A percentile compares a stretch with the other conserved stretches of the same genome.
Conservation (phyloP, 2,888 invertebrate genomes). For the Pasiphila rectangulata region DNA sequence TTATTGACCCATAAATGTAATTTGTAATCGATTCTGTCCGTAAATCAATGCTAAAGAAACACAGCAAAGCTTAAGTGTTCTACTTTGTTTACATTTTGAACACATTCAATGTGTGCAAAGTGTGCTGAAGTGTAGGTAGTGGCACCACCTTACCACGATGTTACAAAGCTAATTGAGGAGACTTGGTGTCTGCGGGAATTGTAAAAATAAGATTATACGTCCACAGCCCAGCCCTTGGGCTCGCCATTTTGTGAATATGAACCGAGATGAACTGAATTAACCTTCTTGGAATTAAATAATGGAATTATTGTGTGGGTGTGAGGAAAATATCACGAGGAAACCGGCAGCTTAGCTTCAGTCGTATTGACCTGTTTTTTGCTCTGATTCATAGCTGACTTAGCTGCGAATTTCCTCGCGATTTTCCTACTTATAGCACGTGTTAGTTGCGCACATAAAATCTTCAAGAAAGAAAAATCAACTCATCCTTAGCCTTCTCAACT, state of each 20-base stretch:
- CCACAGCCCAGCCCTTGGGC: not conserved
- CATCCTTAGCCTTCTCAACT: too few relatives aligned
- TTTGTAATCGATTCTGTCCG: too few relatives aligned
- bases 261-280: not conserved
- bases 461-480: too few relatives aligned
- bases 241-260: not conserved
- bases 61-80: not conserved
- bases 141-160: not conserved
- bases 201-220: conserved; percentile 4
- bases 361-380: too few relatives aligned
- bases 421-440: too few relatives aligned
- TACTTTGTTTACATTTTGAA: too few relatives aligned
- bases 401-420: too few relatives aligned
- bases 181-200: conserved; percentile 1
- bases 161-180: conserved; percentile 6
- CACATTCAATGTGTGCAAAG: too few relatives aligned
- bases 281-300: not conserved
- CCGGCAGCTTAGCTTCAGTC: not conserved
- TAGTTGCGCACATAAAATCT: too few relatives aligned
- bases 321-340: not conserved
- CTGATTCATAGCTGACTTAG: too few relatives aligned
- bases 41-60: not conserved
- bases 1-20: too few relatives aligned
- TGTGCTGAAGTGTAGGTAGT: too few relatives aligned
- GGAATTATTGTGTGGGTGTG: not conserved